Conservation (phyloP, 2,797 vertebrate genomes). For the Cottoperca gobio region DNA sequence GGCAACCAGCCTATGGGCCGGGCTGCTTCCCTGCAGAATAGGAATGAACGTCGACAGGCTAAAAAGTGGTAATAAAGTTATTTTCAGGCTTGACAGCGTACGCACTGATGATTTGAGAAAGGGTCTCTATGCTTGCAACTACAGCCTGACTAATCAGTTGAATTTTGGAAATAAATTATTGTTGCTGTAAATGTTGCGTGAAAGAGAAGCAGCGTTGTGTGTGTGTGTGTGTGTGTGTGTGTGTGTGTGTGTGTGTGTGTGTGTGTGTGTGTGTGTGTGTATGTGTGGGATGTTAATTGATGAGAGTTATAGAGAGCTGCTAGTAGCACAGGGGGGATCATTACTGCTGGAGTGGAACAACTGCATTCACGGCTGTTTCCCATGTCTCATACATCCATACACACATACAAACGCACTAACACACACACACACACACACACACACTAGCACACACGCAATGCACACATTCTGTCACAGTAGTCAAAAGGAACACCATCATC, state of each 20-base stretch:
- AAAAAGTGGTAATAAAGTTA: slow-evolving; percentile 74
- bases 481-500: slow-evolving; percentile 59
- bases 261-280: slow-evolving; percentile 38
- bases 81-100: slow-evolving; percentile 72
- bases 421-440: not conserved
- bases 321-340: slow-evolving; percentile 86
- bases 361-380: slow-evolving; percentile 86
- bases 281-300: slow-evolving; percentile 84
- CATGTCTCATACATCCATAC: slow-evolving; percentile 69
- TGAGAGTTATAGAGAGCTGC: slow-evolving; percentile 87
- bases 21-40: slow-evolving; percentile 56
- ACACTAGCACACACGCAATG: not conserved
- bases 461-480: slow-evolving; percentile 45
- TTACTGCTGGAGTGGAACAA: slow-evolving; percentile 87
- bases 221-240: slow-evolving; percentile 44
- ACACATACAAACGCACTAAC: slow-evolving; percentile 21
- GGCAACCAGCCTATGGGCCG: slow-evolving; percentile 59
- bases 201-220: slow-evolving; percentile 77
- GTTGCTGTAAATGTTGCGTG: slow-evolving; percentile 86
- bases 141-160: slow-evolving; percentile 84
- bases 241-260: slow-evolving; percentile 35
- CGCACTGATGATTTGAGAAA: slow-evolving; percentile 53
- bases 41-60: slow-evolving; percentile 38
- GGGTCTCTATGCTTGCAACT: slow-evolving; percentile 69
- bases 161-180: slow-evolving; percentile 86